phyloP scores from a whole-genome alignment of 2,888 invertebrate genomes.

The Ganaspis brasiliensis region DNA sequence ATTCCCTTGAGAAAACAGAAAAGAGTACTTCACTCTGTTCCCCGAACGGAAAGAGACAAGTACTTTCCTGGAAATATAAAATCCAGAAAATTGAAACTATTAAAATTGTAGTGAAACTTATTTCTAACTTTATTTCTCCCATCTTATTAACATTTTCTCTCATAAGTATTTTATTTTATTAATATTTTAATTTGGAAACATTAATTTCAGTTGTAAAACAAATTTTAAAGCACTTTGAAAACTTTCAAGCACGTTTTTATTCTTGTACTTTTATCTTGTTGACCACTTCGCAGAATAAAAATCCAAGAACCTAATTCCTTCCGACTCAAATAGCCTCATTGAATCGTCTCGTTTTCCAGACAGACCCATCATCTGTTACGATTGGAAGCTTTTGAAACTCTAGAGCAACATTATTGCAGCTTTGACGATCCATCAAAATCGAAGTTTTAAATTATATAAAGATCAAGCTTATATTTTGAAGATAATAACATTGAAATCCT shows the following conservation, averaged over 20 bases:
- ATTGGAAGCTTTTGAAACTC: not conserved
- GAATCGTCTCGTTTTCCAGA: conserved; percentile 50
- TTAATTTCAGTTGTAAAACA: no score
- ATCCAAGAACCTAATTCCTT: not conserved
- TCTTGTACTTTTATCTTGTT: conserved; percentile 22
- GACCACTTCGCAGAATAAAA: conserved; percentile 45
- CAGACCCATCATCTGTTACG: conserved; percentile 22
- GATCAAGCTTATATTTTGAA: no score
- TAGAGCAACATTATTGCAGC: no score
- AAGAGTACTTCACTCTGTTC: not conserved
- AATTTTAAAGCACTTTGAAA: no score
- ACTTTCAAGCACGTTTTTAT: conserved; percentile 22
- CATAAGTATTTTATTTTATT: no score
- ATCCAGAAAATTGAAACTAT: not conserved
- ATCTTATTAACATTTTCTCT: not conserved
- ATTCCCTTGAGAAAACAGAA: conserved; percentile 48
- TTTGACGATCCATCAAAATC: no score
- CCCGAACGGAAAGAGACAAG: not conserved
- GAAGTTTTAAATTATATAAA: no score
- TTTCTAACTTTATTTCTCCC: not conserved
- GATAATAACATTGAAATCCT: not conserved
- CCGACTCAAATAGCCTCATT: conserved; percentile 1
- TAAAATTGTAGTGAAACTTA: not conserved
- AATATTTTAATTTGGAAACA: not conserved
- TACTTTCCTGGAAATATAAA: conserved; percentile 1